Percentiles rank a stretch among this genome's conserved stretches.
phyloP scores from a whole-genome alignment of 2,888 invertebrate species.

The Bombylius major region DNA sequence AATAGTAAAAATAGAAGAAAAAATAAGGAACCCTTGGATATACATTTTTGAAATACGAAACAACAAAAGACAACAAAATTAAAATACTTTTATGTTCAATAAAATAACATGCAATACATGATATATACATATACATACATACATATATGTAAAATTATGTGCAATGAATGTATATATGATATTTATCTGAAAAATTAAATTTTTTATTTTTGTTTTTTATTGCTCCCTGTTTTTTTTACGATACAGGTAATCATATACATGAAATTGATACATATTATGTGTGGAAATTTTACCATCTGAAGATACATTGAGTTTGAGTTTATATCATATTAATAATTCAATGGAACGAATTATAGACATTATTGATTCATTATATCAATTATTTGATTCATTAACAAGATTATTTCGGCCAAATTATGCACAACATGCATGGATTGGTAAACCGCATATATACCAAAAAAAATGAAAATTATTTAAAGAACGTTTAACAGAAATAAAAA shows the following conservation, averaged over 20 bases:
- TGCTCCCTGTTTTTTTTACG: not conserved
- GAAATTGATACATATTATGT: conserved; percentile 21
- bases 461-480: conserved; percentile 30
- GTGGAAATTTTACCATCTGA: conserved; percentile 27
- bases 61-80: no score
- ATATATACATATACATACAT: no score
- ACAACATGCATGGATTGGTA: conserved; percentile 75
- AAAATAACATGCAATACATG: no score
- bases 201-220: not conserved
- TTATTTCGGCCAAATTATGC: conserved; percentile 89
- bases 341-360: conserved; percentile 34
- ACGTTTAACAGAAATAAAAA: conserved; percentile 30
- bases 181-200: no score
- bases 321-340: conserved; percentile 28
- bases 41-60: no score
- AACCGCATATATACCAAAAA: conserved; percentile 52
- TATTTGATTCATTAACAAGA: conserved; percentile 69
- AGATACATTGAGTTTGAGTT: conserved; percentile 33
- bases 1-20: no score
- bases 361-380: conserved; percentile 53
- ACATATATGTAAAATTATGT: no score
- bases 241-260: conserved; percentile 28
- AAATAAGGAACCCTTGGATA: no score
- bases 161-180: no score
- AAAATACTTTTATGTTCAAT: no score